Percentiles rank a stretch among this genome's conserved stretches.
Conservation (phyloP, 1,140 invertebrate species). For the Microplitis demolitor region DNA sequence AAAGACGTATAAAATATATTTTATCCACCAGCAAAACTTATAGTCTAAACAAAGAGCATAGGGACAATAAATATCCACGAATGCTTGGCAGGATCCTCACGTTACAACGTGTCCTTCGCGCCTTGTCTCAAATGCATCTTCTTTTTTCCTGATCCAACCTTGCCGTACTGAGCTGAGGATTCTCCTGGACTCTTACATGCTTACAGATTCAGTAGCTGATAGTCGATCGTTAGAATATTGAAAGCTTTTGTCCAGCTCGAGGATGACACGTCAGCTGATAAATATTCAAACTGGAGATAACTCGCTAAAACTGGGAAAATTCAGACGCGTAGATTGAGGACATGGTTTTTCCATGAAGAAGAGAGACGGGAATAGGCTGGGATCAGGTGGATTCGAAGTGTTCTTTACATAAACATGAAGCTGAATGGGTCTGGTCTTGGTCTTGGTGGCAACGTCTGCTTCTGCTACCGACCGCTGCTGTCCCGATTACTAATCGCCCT, state of each 20-base stretch:
- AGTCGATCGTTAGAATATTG: not conserved
- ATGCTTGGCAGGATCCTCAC: constrained; percentile 19
- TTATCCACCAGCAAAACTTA: no score
- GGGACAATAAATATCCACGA: constrained; percentile 16
- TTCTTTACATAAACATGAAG: constrained; percentile 11
- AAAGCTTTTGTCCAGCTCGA: not conserved
- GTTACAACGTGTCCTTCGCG: constrained; percentile 19
- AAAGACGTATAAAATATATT: not conserved
- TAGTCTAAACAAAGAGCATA: no score
- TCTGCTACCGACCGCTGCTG: not conserved
- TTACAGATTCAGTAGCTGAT: constrained; percentile 6
- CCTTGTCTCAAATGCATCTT: constrained; percentile 13
- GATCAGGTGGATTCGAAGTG: not conserved
- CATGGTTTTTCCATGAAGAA: not conserved
- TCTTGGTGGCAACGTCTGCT: not conserved
- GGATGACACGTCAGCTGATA: no score
- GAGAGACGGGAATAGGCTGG: not conserved
- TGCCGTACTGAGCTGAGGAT: no score
- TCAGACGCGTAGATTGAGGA: not conserved
- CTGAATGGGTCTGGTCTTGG: not conserved
- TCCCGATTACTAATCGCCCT: constrained; percentile 2
- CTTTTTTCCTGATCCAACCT: no score
- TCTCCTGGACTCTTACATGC: not conserved
- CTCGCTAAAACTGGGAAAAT: no score
- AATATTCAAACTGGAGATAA: no score